Evolutionary conservation across 2,888 invertebrate genomes (phyloP).

Genomic region (Lasioglossum figueresi): DNA sequence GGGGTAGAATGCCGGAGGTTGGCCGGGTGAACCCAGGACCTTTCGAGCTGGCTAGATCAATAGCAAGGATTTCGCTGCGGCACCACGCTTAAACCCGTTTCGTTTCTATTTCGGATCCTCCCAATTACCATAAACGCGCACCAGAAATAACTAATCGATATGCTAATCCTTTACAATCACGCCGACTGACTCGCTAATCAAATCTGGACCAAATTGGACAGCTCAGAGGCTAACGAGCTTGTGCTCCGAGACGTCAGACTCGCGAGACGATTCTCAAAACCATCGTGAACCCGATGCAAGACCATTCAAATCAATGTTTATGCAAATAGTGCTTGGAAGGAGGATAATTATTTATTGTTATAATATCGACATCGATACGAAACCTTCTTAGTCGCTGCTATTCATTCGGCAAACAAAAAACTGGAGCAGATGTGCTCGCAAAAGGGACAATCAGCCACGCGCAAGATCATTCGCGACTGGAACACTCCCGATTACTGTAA

Average conservation of each 20-base stretch:
- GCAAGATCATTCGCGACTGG: no score
- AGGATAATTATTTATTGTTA: no score
- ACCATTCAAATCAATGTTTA: background rate
- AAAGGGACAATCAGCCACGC: no score
- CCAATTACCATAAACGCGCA: background rate
- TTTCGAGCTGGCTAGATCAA: conserved; percentile 72
- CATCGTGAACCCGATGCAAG: background rate
- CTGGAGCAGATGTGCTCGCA: no score
- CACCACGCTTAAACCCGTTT: conserved; percentile 41
- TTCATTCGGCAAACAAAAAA: no score
- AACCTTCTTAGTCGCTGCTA: no score
- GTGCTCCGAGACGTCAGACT: background rate
- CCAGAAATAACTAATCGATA: background rate
- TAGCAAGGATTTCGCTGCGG: conserved; percentile 70
- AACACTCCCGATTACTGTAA: no score
- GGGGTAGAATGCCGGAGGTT: conserved; percentile 55
- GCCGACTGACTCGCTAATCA: background rate
- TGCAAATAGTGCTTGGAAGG: background rate
- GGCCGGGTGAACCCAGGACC: conserved; percentile 74
- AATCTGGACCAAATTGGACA: background rate
- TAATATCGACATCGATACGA: no score
- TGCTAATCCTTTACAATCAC: background rate
- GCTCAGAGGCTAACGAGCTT: background rate
- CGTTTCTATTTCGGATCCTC: conserved; percentile 10
- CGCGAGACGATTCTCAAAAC: background rate